A percentile compares a stretch with the other conserved stretches of the same genome.
These are phyloP conservation scores for Amblyjoppa proteus DNA, from an alignment of 2,888 invertebrate genomes.

Conservation along the genomic window DNA sequence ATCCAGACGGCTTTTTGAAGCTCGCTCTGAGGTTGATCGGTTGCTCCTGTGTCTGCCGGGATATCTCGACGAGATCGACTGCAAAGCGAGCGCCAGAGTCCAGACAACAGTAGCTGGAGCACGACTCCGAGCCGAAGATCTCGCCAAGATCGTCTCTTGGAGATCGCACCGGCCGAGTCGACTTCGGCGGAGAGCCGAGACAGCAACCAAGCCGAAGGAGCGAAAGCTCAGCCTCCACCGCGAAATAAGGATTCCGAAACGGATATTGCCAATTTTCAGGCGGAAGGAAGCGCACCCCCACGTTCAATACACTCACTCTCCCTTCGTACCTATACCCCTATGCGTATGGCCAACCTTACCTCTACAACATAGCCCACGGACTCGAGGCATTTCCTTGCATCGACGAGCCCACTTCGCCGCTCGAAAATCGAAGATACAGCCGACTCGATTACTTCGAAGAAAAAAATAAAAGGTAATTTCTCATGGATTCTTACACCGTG, in stretches of 20 bases:
- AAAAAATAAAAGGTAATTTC: background rate
- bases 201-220: slow-evolving; percentile 4
- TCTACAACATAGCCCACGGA: background rate
- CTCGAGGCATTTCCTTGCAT: slow-evolving; percentile 45
- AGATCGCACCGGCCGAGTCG: slow-evolving; percentile 27
- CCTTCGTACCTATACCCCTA: slow-evolving; percentile 28
- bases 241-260: slow-evolving; percentile 76
- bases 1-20: slow-evolving; percentile 2
- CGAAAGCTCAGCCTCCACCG: slow-evolving; percentile 49
- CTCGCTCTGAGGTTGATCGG: background rate
- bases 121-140: slow-evolving; percentile 38
- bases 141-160: slow-evolving; percentile 49
- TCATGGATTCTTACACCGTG: background rate
- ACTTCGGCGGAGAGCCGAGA: background rate
- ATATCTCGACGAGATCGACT: slow-evolving; percentile 49
- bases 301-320: slow-evolving; percentile 52
- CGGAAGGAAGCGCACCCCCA: slow-evolving; percentile 76
- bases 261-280: slow-evolving; percentile 80
- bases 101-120: slow-evolving; percentile 40
- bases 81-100: background rate
- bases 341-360: slow-evolving; percentile 13
- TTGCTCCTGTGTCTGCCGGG: slow-evolving; percentile 54
- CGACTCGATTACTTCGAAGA: slow-evolving; percentile 18
- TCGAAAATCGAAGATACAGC: slow-evolving; percentile 3
- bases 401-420: slow-evolving; percentile 26